Conservation (phyloP, 2,888 invertebrate genomes). For the Meliscaeva auricollis region DNA sequence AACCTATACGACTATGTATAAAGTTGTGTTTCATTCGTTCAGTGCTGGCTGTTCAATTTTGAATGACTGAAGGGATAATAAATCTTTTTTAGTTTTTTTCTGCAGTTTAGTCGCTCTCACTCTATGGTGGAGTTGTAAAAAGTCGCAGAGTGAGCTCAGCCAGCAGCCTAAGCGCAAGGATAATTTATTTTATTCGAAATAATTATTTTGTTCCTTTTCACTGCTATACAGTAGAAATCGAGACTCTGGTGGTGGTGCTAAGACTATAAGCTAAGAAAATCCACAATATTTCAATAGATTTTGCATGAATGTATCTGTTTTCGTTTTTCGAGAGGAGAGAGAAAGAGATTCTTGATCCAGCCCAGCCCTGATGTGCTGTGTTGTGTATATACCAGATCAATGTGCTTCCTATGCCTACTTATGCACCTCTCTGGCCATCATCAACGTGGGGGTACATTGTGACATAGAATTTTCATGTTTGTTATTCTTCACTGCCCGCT, state of each 20-base stretch:
- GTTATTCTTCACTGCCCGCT: slow-evolving; percentile 16
- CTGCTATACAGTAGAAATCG: background rate
- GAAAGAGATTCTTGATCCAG: slow-evolving; percentile 16
- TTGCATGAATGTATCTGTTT: slow-evolving; percentile 35
- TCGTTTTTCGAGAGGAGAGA: slow-evolving; percentile 9
- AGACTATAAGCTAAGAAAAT: background rate
- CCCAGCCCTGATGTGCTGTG: background rate
- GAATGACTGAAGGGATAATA: slow-evolving; percentile 67
- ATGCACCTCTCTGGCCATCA: background rate
- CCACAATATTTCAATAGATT: slow-evolving; percentile 36
- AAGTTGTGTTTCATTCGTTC: background rate
- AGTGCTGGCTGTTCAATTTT: slow-evolving; percentile 39
- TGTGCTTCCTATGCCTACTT: slow-evolving; percentile 6
- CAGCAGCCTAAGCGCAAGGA: slow-evolving; percentile 42
- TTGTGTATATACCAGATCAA: background rate
- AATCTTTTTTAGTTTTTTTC: slow-evolving; percentile 49
- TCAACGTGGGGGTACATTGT: slow-evolving; percentile 70
- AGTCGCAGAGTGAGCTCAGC: background rate
- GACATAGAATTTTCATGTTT: slow-evolving; percentile 70
- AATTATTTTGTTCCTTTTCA: slow-evolving; percentile 63
- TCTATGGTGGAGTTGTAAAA: slow-evolving; percentile 19
- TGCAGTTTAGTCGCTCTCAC: slow-evolving; percentile 13
- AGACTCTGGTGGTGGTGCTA: background rate
- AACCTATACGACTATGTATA: background rate
- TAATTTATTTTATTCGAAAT: slow-evolving; percentile 71